Evolutionary conservation across 2,113 vertebrate species (phyloP), one percentile per base, ranked within the genome.

Genomic region (Callipepla squamata): DNA sequence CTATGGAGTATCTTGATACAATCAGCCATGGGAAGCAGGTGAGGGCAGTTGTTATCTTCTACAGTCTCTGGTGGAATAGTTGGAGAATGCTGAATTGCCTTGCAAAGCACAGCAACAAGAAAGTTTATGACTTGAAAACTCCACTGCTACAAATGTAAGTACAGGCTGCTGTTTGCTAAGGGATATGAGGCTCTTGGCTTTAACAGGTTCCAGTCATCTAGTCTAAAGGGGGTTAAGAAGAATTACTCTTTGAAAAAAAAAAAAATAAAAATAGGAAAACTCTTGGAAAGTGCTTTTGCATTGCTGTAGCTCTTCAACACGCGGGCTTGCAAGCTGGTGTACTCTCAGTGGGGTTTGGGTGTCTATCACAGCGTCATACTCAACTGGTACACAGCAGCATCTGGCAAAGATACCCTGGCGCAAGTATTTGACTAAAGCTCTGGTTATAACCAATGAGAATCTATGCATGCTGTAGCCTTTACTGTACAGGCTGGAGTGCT

Each of bases 161-260:
- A 77, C 34, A 95, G 85, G 48, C 89, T 95, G 91, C 79, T 94
- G 53, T 86, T 97, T 96, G 93, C 92, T 91, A 93, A 94, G 95
- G 96, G 96, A 97, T 96, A 96, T 94, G 95, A 96, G 93, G 62
- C 85, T 97, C 95, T 97, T 97, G 97, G 97, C 96, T 97, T 97
- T 98, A 97, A 97, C 97, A 95, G 95, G 95, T 97, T 97, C 93
- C 97, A 96, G 96, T 94, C 96, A 98, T 97, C 96, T 92, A 97
- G 92, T 97, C 97, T 92, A 92, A 97, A 97, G 92, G 68, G 61
- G 97, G 40, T 40, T 40, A 40, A 40, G 40, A 40, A 40, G 40
- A 40, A 40, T 13, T 40, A 40, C 40, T 11, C 40, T 40, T 40
- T 40, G 40, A 12, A 40, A 40, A 40, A 40, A 40, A 40, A 40